phyloP scores from a whole-genome alignment of 1,140 invertebrate species.

The Littorina saxatilis region DNA sequence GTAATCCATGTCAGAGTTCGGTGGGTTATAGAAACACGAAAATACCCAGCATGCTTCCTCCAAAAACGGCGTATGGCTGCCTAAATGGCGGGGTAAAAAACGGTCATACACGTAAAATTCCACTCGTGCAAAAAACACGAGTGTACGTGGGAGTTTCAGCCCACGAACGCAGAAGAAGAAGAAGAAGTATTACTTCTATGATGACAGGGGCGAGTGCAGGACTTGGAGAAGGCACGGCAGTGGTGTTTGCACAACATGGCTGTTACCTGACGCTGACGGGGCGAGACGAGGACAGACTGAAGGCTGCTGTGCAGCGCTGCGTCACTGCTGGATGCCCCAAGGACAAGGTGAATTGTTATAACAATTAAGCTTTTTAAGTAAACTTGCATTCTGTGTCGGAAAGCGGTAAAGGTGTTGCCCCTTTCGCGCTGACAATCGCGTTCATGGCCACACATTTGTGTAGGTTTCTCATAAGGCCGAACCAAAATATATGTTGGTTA shows the following conservation, averaged over 20 bases:
- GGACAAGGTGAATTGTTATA: conserved; percentile 30
- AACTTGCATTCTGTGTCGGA: background rate
- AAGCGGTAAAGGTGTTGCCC: background rate
- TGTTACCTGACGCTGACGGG: conserved; percentile 47
- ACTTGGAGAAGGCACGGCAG: conserved; percentile 50
- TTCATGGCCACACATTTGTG: background rate
- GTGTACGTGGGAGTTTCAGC: too few species aligned
- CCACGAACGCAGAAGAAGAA: too few species aligned
- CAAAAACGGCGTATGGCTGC: too few species aligned
- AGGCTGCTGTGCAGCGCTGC: conserved; percentile 36
- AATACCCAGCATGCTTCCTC: too few species aligned
- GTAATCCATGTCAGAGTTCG: too few species aligned
- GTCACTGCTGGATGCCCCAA: conserved; percentile 24
- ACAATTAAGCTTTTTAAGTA: background rate
- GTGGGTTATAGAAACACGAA: too few species aligned
- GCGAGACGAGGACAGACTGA: conserved; percentile 48
- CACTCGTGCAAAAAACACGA: too few species aligned
- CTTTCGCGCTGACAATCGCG: background rate
- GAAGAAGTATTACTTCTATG: too few species aligned
- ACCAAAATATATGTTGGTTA: too few species aligned
- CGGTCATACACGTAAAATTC: too few species aligned
- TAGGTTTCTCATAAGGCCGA: too few species aligned
- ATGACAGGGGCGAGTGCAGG: conserved; percentile 51
- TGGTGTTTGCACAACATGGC: conserved; percentile 53
- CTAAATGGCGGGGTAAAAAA: too few species aligned